phyloP scores from a whole-genome alignment of 1,140 invertebrate species.

The Camponotus vicinus region DNA sequence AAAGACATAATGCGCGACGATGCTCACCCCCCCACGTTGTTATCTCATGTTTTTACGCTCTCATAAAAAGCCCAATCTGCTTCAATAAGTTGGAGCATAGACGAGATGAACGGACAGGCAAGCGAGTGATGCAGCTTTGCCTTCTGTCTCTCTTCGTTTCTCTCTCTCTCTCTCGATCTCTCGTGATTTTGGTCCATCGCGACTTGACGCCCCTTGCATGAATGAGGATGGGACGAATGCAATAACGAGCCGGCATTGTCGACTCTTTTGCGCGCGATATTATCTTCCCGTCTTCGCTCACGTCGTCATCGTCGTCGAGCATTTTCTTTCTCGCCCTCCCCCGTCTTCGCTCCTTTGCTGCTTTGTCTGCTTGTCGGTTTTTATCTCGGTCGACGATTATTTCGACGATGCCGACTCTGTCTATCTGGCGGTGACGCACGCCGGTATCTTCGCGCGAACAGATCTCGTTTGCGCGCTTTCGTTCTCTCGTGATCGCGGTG shows the following conservation, averaged over 20 bases:
- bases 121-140: slow-evolving; percentile 7
- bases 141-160: slow-evolving; percentile 2
- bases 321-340: slow-evolving; percentile 41
- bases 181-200: slow-evolving; percentile 34
- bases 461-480: slow-evolving; percentile 32
- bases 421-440: slow-evolving; percentile 50
- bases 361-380: slow-evolving; percentile 54
- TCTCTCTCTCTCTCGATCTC: slow-evolving; percentile 23
- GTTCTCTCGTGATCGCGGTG: neutral
- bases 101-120: slow-evolving; percentile 28
- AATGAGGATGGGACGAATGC: slow-evolving; percentile 64
- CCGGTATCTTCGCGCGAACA: slow-evolving; percentile 41
- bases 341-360: slow-evolving; percentile 2
- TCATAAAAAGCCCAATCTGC: slow-evolving; percentile 74
- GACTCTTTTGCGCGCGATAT: slow-evolving; percentile 71
- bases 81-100: slow-evolving; percentile 69
- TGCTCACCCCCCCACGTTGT: slow-evolving; percentile 55
- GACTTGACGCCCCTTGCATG: slow-evolving; percentile 49
- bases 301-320: slow-evolving; percentile 36
- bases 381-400: slow-evolving; percentile 54
- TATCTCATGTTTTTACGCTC: slow-evolving; percentile 74
- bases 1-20: slow-evolving; percentile 34
- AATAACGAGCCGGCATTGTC: slow-evolving; percentile 77
- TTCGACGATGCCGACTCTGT: slow-evolving; percentile 52
- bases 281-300: slow-evolving; percentile 68